Conservation (phyloP, 2,888 invertebrate genomes). For the Thera obeliscata region DNA sequence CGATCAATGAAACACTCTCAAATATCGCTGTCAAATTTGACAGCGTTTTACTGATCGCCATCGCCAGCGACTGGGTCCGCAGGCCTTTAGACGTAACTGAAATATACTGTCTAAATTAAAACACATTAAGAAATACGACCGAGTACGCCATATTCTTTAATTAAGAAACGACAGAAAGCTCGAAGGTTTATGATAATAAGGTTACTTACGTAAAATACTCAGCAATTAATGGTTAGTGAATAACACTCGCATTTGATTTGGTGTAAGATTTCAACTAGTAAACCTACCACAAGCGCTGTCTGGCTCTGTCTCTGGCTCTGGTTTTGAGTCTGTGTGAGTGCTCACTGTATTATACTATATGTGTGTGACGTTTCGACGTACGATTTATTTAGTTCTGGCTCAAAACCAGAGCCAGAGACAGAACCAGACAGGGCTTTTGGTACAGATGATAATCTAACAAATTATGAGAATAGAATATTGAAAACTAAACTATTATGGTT, state of each 20-base stretch:
- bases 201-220: conserved; percentile 42
- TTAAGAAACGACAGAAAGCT: conserved; percentile 53
- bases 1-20: no score
- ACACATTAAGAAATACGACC: conserved; percentile 56
- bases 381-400: no score
- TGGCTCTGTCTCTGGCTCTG: no score
- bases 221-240: conserved; percentile 47
- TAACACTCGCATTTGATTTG: conserved; percentile 41
- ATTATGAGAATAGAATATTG: conserved; percentile 36
- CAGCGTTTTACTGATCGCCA: no score
- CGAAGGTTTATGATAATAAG: conserved; percentile 52
- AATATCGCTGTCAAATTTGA: no score
- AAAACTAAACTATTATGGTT: conserved; percentile 20
- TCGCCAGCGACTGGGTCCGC: no score
- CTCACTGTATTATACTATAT: no score
- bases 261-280: conserved; percentile 27
- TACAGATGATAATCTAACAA: conserved; percentile 34
- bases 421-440: no score
- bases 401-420: no score
- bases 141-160: conserved; percentile 54
- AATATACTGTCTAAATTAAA: conserved; percentile 66
- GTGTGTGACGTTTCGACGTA: no score
- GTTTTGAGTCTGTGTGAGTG: no score
- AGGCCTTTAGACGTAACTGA: conserved; percentile 50
- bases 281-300: no score